Evolutionary conservation across 2,113 vertebrate species (phyloP), one percentile per base, ranked within the genome.

Genomic region (Serilophus lunatus): DNA sequence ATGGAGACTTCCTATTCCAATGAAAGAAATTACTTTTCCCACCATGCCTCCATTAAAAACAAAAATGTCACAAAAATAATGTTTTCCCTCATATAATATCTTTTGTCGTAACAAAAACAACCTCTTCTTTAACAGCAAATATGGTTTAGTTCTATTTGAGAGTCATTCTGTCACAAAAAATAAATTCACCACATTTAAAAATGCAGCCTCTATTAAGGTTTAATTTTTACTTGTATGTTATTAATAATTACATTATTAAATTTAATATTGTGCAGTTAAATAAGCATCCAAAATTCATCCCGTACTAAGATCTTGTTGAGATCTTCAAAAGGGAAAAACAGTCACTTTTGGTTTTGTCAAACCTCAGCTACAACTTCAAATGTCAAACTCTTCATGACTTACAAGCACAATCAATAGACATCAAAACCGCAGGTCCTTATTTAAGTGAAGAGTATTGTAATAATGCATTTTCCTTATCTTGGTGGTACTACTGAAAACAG

Each of bases 311-410:
- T 36, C 51, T 76, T 65, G 61, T 57, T n/a, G 38, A 70, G 40
- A 80, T 20, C 38, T 94, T 88, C 86, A 88, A 90, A 90, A 24
- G 33, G 13, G 42, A 78, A 60, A 93, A 77, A 45, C n/a, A 70
- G 71, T 69, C 44, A 38, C 51, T 64, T 81, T 81, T 9, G 63
- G 81, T 95, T 96, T 84, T 88, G 88, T 93, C 80, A 94, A 47
- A 66, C 29, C 59, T 81, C 72, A 71, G 36, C 44, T 90, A 50
- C 44, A 92, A 90, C 38, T 83, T 74, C 35, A 83, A 93, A 78
- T 89, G 71, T 51, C 44, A 89, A 87, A 64, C 49, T 54, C 60
- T 60, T 91, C 18, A 26, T 68, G 38, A 61, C 49, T 93, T 94
- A 53, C 28, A 89, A 71, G 69, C 6, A 1, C n/a, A 75, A 94